Evolutionary conservation across 1,140 invertebrate species (phyloP), one percentile per base, ranked within the genome.

Genomic region (Rhopalosiphum padi): DNA sequence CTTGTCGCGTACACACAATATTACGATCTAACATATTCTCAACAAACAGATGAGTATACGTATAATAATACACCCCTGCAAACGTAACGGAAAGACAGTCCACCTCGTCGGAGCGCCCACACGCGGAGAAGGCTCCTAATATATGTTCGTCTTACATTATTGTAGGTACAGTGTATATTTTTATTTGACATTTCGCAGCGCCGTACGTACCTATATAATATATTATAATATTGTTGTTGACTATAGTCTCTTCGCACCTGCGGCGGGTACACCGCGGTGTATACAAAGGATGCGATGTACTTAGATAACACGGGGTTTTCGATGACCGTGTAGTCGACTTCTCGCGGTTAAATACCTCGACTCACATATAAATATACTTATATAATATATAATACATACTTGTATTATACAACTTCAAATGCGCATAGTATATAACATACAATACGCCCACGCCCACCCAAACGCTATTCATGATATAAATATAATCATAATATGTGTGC

Each of bases 141-240:
- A 30, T 4, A 4, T 68, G n/a, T 77, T n/a, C 30, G 15, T 77
- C 30, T n/a, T 18, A n/a, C 30, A 18, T 55, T 30, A 30, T 60
- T n/a, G 60, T n/a, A 21, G 8, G 53, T 53, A 53, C 53, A 22
- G 55, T 7, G 30, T 35, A n/a, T 77, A 35, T 77, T 77, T 68
- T n/a, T 77, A 35, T 77, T 77, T 77, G 60, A 77, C 60, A n/a
- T 89, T 89, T 89, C 87, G 87, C 87, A 35, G 35, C 35, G 37
- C 11, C 51, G 35, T 8, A 30, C 51, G 15, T 35, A 18, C 15
- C 48, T 18, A 46, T 2, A 60, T 30, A n/a, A 6, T 60, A 60
- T 68, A 68, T n/a, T n/a, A n/a, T n/a, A n/a, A 30, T 60, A 55
- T 55, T 55, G 30, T n/a, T 18, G 55, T 25, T 25, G 55, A 60